Evolutionary conservation across 2,888 invertebrate genomes (phyloP).

Genomic region (Lithophane socia): DNA sequence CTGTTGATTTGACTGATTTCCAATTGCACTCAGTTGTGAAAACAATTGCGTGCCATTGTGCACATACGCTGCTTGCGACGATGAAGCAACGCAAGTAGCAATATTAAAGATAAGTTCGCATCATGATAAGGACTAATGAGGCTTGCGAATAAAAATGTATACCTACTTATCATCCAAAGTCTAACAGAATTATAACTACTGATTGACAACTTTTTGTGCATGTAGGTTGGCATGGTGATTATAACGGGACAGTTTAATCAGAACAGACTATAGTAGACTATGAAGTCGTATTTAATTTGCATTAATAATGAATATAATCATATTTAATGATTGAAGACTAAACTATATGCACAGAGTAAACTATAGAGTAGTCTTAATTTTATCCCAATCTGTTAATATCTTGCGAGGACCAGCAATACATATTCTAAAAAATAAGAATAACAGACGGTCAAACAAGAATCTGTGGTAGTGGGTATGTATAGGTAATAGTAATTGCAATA

Average conservation of each 20-base stretch:
- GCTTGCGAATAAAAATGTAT: conserved; percentile 31
- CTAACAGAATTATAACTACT: background rate
- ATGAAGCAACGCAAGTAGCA: conserved; percentile 27
- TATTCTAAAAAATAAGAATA: background rate
- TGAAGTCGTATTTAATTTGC: background rate
- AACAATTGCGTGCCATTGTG: conserved; percentile 17
- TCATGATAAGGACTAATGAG: conserved; percentile 44
- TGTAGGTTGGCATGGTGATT: conserved; percentile 23
- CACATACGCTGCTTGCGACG: conserved; percentile 23
- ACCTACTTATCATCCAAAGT: conserved; percentile 16
- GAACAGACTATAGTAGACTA: conserved; percentile 15
- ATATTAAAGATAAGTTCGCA: conserved; percentile 24
- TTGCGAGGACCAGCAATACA: background rate
- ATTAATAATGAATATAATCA: background rate
- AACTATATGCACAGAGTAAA: no score
- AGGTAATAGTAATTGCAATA: background rate
- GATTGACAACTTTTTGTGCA: conserved; percentile 26
- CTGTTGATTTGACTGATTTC: conserved; percentile 32
- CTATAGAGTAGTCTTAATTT: background rate
- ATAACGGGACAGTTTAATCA: background rate
- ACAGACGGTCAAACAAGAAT: background rate
- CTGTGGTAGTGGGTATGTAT: background rate
- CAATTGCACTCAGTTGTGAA: conserved; percentile 16
- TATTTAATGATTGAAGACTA: no score
- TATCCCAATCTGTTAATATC: background rate